phyloP scores from a whole-genome alignment of 2,888 invertebrate species.

The Acleris holmiana region DNA sequence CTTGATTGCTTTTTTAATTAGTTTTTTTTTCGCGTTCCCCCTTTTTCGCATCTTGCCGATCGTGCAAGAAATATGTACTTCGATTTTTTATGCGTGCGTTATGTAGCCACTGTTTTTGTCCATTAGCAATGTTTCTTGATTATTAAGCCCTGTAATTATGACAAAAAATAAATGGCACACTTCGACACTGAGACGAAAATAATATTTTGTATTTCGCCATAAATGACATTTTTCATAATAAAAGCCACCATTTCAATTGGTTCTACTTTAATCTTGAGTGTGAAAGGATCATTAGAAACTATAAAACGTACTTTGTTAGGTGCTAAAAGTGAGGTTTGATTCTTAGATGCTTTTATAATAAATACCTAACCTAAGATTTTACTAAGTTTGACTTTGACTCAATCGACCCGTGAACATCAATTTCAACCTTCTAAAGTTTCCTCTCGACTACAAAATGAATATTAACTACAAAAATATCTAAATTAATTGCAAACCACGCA shows the following conservation, averaged over 20 bases:
- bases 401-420: background rate
- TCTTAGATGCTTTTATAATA: too few relatives aligned
- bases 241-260: too few relatives aligned
- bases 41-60: conserved; percentile 78
- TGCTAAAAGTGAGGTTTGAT: too few relatives aligned
- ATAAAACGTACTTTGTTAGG: too few relatives aligned
- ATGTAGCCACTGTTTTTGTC: conserved; percentile 4
- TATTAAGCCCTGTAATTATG: background rate
- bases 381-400: background rate
- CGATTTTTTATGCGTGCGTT: conserved; percentile 48
- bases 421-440: background rate
- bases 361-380: background rate
- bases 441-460: conserved; percentile 12
- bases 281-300: too few relatives aligned
- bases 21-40: conserved; percentile 80
- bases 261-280: too few relatives aligned
- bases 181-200: too few relatives aligned
- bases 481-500: conserved; percentile 35
- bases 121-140: background rate
- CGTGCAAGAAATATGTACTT: conserved; percentile 80
- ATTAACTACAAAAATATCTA: conserved; percentile 36
- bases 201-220: too few relatives aligned
- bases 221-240: too few relatives aligned
- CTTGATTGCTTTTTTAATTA: conserved; percentile 85
- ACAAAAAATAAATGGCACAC: too few relatives aligned